phyloP scores from a whole-genome alignment of 1,140 invertebrate genomes.

The Penaeus japonicus region DNA sequence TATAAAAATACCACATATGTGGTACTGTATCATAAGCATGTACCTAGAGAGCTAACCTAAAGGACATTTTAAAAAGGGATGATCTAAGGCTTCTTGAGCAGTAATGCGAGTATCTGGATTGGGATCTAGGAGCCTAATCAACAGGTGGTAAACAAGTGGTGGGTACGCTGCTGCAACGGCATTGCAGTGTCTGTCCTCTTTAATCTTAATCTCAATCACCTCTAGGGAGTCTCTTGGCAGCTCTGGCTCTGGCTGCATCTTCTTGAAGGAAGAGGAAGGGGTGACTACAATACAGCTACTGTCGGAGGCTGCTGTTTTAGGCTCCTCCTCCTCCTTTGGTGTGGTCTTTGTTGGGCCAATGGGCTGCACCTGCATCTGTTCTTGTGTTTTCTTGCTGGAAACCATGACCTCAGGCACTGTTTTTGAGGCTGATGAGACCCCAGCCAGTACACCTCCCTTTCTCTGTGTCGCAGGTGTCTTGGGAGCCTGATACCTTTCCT shows the following conservation, averaged over 20 bases:
- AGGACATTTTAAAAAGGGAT: constrained; percentile 73
- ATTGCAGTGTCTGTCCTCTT: not conserved
- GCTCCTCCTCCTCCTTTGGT: too few relatives aligned
- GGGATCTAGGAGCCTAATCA: constrained; percentile 77
- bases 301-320: too few relatives aligned
- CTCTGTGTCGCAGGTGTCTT: not conserved
- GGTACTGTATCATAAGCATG: too few relatives aligned
- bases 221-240: not conserved
- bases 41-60: too few relatives aligned
- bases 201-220: not conserved
- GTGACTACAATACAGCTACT: not conserved
- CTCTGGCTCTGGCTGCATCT: not conserved
- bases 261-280: not conserved
- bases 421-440: too few relatives aligned
- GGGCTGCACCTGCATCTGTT: too few relatives aligned
- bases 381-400: too few relatives aligned
- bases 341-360: too few relatives aligned
- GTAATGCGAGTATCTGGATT: constrained; percentile 77
- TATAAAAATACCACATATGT: too few relatives aligned
- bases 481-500: not conserved
- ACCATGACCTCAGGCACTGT: too few relatives aligned
- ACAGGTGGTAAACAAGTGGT: constrained; percentile 76
- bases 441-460: too few relatives aligned
- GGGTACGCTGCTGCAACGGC: constrained; percentile 67
- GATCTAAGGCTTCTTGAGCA: constrained; percentile 76